A percentile compares a stretch with the other conserved stretches of the same genome.
Conservation (phyloP, 92 coral and sea anemone species). For the Hydrozoanthus gracilis region DNA sequence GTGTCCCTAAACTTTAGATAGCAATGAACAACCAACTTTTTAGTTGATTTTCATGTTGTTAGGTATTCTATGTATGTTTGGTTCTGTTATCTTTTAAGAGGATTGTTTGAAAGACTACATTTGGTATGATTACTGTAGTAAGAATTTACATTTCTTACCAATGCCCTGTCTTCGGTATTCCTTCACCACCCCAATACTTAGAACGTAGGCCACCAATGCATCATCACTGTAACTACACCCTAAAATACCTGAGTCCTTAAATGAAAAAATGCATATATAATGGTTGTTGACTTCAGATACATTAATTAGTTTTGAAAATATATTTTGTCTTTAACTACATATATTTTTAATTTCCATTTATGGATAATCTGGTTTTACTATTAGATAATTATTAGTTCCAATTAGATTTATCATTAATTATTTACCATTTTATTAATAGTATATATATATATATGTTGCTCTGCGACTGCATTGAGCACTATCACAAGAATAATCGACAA, state of each 20-base stretch:
- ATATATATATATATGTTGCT: too few relatives aligned
- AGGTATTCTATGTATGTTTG: too few relatives aligned
- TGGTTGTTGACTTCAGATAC: background rate
- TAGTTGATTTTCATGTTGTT: too few relatives aligned
- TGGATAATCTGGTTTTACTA: too few relatives aligned
- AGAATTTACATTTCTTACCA: constrained; percentile 58
- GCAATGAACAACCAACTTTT: too few relatives aligned
- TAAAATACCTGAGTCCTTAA: constrained; percentile 91
- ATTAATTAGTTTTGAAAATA: background rate
- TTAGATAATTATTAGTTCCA: too few relatives aligned
- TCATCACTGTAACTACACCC: constrained; percentile 83
- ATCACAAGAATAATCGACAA: too few relatives aligned
- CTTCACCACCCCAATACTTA: constrained; percentile 94
- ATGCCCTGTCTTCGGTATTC: constrained; percentile 91
- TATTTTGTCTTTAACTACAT: background rate
- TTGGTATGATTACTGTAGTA: background rate
- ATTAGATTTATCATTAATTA: too few relatives aligned
- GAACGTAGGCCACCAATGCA: constrained; percentile 85
- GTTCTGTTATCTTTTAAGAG: background rate
- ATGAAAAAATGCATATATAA: background rate
- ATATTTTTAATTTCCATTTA: background rate
- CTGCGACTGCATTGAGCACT: too few relatives aligned
- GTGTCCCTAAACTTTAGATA: too few relatives aligned
- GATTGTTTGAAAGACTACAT: too few relatives aligned
- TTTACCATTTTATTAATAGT: too few relatives aligned